These are phyloP conservation scores for Diarsia dahlii DNA, from an alignment of 2,888 invertebrate genomes.

Conservation along the genomic window DNA sequence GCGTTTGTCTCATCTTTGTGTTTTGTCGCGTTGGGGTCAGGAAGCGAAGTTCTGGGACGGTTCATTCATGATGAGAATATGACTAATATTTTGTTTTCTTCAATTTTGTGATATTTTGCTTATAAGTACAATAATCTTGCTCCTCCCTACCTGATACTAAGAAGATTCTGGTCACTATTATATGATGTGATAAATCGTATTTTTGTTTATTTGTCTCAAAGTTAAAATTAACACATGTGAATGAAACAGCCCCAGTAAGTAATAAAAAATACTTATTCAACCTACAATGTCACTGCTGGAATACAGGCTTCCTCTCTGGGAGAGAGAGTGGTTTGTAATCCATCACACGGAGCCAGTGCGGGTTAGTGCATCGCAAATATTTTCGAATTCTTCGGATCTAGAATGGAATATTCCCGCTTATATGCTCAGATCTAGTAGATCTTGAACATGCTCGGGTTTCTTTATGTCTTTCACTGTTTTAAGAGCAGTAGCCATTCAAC, in stretches of 20 bases:
- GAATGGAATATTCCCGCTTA: too few species aligned
- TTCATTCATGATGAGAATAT: slow-evolving; percentile 13
- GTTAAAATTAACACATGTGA: too few species aligned
- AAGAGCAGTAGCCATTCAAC: background rate
- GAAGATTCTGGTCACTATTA: too few species aligned
- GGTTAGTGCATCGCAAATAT: background rate
- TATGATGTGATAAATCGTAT: too few species aligned
- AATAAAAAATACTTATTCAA: too few species aligned
- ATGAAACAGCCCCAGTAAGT: too few species aligned
- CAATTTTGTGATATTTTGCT: background rate
- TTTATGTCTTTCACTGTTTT: background rate
- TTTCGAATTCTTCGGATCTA: background rate
- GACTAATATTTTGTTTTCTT: background rate
- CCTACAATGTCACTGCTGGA: background rate
- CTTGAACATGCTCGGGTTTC: background rate
- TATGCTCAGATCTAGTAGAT: too few species aligned
- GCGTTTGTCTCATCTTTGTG: slow-evolving; percentile 14
- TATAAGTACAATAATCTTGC: too few species aligned
- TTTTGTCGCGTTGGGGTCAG: slow-evolving; percentile 5
- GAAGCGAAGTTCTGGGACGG: background rate
- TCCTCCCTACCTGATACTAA: background rate
- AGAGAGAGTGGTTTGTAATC: background rate
- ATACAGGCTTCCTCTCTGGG: background rate
- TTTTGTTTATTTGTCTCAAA: too few species aligned
- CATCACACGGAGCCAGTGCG: background rate